Percentiles rank a stretch among this genome's conserved stretches.
Conservation (phyloP, 2,888 invertebrate species). For the Junonia oenone region DNA sequence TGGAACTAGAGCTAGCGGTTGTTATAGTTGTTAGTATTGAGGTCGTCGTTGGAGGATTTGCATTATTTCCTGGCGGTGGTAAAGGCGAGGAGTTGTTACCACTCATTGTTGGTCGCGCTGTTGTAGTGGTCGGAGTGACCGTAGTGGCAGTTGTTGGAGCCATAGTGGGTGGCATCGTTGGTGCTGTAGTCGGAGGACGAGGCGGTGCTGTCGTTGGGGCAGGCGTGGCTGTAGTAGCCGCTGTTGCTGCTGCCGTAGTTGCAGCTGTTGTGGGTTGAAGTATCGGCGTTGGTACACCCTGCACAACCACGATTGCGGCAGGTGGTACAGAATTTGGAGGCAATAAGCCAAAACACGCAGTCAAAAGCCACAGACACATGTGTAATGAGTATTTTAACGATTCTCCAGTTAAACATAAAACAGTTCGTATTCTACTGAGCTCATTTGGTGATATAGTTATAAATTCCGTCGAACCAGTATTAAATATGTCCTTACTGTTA, state of each 20-base stretch:
- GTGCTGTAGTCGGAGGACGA: constrained; percentile 8
- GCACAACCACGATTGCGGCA: constrained; percentile 47
- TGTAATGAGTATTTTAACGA: constrained; percentile 10
- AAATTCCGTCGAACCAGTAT: constrained; percentile 49
- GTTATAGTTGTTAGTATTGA: constrained; percentile 25
- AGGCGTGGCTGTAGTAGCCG: constrained; percentile 30
- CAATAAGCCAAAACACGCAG: constrained; percentile 67
- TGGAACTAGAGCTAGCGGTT: constrained; percentile 8
- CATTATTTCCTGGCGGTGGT: constrained; percentile 24
- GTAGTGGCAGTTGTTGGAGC: constrained; percentile 23
- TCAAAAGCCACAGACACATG: constrained; percentile 74
- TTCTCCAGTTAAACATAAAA: constrained; percentile 19
- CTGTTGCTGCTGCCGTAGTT: constrained; percentile 35
- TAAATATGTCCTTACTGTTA: constrained; percentile 64
- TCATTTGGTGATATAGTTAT: constrained; percentile 38
- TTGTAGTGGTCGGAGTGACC: constrained; percentile 30
- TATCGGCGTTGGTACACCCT: constrained; percentile 62
- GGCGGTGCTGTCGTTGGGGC: constrained; percentile 28
- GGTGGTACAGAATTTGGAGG: constrained; percentile 52
- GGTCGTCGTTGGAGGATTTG: constrained; percentile 27
- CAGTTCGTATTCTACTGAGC: constrained; percentile 24
- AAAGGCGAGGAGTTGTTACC: constrained; percentile 29
- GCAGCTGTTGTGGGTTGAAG: constrained; percentile 55
- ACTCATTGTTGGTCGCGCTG: constrained; percentile 26
- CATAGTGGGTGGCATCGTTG: constrained; percentile 11